Evolutionary conservation across 1,140 invertebrate species (phyloP).

Genomic region (Neomicropteryx cornuta): DNA sequence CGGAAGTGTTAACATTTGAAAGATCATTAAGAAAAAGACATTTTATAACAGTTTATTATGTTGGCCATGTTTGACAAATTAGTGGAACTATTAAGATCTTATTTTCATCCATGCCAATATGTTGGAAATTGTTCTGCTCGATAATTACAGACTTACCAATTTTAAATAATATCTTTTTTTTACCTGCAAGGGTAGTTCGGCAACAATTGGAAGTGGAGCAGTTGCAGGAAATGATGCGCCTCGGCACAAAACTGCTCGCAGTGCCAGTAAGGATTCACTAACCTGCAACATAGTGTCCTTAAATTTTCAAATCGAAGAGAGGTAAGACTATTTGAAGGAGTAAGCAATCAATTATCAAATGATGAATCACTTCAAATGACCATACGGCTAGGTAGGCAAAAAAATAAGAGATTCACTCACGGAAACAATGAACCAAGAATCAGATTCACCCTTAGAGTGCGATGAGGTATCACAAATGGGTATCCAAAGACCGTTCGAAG

Average conservation of each 20-base stretch:
- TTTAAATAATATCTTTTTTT: no score
- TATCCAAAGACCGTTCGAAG: conserved; percentile 59
- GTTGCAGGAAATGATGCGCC: conserved; percentile 78
- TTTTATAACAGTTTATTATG: no score
- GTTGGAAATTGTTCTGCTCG: no score
- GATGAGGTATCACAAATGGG: conserved; percentile 62
- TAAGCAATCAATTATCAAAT: background rate
- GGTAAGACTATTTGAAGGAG: conserved; percentile 3
- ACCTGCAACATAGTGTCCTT: conserved; percentile 66
- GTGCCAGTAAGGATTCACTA: conserved; percentile 66
- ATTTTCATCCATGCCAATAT: no score
- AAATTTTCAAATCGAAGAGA: conserved; percentile 47
- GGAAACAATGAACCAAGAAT: conserved; percentile 34
- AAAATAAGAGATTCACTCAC: conserved; percentile 19
- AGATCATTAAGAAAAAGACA: no score
- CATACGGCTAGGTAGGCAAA: conserved; percentile 1
- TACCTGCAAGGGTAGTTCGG: conserved; percentile 55
- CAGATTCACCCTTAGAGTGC: conserved; percentile 43
- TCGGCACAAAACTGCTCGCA: conserved; percentile 77
- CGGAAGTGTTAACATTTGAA: background rate
- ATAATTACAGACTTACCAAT: no score
- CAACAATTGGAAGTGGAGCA: conserved; percentile 69
- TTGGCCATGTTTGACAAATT: no score
- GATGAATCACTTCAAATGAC: background rate
- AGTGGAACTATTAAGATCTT: no score